Conservation (phyloP, 1,140 invertebrate species). For the Lineus longissimus region DNA sequence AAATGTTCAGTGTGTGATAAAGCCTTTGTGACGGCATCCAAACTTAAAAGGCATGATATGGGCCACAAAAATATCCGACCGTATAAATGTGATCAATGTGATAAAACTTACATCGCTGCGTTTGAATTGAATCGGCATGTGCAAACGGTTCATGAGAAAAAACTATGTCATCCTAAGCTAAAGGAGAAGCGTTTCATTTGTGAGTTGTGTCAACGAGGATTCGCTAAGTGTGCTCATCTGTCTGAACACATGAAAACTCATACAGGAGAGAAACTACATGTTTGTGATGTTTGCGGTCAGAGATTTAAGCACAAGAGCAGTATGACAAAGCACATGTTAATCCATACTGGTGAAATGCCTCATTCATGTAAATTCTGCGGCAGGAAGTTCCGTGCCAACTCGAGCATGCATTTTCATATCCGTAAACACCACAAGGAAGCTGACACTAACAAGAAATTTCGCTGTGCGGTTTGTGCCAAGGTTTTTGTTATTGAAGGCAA, state of each 20-base stretch:
- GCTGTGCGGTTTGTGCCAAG: neutral
- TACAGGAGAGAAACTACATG: conserved; percentile 28
- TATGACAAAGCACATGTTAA: conserved; percentile 11
- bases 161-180: too few species aligned
- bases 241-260: conserved; percentile 23
- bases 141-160: too few species aligned
- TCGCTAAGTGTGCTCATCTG: conserved; percentile 27
- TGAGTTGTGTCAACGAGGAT: conserved; percentile 34
- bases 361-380: conserved; percentile 12
- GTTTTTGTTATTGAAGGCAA: too few species aligned
- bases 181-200: conserved; percentile 38
- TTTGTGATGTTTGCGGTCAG: conserved; percentile 29
- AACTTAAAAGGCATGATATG: too few species aligned
- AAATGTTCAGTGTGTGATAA: too few species aligned
- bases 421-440: neutral
- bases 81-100: too few species aligned
- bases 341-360: conserved; percentile 14
- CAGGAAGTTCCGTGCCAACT: conserved; percentile 11
- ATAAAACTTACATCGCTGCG: too few species aligned
- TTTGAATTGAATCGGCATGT: too few species aligned
- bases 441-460: too few species aligned
- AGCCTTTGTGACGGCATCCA: too few species aligned
- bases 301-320: conserved; percentile 28
- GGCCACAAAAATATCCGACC: too few species aligned
- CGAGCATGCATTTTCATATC: conserved; percentile 11